Evolutionary conservation across 2,113 vertebrate genomes (phyloP).

Genomic region (Spilogale gracilis): DNA sequence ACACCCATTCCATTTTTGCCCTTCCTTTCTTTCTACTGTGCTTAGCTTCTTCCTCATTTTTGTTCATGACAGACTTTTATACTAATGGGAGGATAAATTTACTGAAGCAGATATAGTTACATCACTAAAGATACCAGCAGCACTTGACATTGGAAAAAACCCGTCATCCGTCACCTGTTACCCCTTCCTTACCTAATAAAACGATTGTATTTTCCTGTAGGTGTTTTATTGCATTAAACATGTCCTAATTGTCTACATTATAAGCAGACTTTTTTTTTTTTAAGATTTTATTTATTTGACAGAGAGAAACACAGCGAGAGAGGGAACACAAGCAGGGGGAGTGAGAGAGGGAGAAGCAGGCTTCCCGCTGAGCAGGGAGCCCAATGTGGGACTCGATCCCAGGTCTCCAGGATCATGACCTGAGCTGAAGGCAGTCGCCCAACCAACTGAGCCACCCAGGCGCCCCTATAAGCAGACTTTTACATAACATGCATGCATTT

Average conservation of each 20-base stretch:
- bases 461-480: background rate
- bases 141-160: background rate
- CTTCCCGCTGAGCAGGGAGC: no score
- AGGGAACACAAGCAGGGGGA: no score
- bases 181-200: background rate
- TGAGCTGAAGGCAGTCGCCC: no score
- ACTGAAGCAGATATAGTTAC: fast-evolving
- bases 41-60: background rate
- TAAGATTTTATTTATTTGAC: no score
- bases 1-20: background rate
- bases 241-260: background rate
- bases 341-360: no score
- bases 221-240: background rate
- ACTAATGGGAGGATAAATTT: background rate
- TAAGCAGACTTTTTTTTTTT: background rate
- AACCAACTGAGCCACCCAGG: no score
- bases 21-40: background rate
- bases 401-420: no score
- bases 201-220: background rate
- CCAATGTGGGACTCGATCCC: no score
- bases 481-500: background rate
- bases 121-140: background rate
- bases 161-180: background rate
- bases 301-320: no score
- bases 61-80: background rate